phyloP scores from a whole-genome alignment of 2,113 vertebrate genomes.

The Nothoprocta pentlandii region DNA sequence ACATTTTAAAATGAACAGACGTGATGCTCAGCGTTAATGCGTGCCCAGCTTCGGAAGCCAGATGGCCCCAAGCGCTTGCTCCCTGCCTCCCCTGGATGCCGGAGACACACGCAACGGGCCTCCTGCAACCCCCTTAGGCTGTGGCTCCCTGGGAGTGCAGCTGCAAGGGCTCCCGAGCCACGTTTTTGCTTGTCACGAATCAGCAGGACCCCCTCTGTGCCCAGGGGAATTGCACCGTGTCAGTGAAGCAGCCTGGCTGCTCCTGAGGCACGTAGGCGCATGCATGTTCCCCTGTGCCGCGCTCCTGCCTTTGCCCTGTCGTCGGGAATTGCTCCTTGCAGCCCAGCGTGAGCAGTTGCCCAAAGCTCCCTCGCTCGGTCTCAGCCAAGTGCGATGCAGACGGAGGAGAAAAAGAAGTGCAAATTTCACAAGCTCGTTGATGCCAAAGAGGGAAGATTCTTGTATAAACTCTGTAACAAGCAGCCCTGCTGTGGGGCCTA shows the following conservation, averaged over 20 bases:
- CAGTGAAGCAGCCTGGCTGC: not conserved
- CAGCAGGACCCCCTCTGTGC: not conserved
- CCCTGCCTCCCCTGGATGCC: conserved; percentile 20
- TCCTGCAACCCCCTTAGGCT: conserved; percentile 13
- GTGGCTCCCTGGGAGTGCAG: not conserved
- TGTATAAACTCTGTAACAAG: not conserved
- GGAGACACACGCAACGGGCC: not conserved
- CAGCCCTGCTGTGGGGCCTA: not conserved
- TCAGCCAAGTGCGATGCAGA: not conserved
- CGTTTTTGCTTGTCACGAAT: not conserved
- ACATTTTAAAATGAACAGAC: not conserved
- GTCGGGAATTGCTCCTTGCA: not conserved
- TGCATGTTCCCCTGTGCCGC: not conserved
- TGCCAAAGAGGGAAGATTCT: not conserved
- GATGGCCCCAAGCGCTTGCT: conserved; percentile 22
- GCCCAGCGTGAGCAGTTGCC: not conserved
- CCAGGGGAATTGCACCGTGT: not conserved
- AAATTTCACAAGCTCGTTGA: not conserved
- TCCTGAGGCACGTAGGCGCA: not conserved
- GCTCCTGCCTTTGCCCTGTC: not conserved
- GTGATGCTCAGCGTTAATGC: not conserved
- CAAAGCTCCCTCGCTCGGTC: not conserved
- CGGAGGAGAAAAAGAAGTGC: not conserved
- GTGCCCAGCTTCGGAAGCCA: not conserved
- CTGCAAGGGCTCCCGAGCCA: not conserved